These are phyloP conservation scores for Bettongia penicillata DNA, from an alignment of 2,113 vertebrate species.

Conservation along the genomic window DNA sequence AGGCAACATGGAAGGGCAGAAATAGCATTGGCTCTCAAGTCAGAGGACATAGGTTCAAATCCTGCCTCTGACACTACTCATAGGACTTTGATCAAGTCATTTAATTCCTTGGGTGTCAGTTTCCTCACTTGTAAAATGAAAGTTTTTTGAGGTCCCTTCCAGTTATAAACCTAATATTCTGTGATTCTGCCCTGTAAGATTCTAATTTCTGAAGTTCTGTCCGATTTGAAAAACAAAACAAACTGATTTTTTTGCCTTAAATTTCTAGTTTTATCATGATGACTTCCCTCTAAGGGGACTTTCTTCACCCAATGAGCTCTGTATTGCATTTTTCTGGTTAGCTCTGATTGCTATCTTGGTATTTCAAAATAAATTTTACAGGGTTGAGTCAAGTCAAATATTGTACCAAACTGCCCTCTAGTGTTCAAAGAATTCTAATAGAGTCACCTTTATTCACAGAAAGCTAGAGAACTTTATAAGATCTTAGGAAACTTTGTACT, in stretches of 20 bases:
- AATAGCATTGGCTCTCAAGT: neutral
- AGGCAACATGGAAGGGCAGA: neutral
- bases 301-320: neutral
- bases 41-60: neutral
- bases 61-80: neutral
- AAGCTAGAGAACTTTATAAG: neutral
- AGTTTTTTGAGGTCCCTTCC: neutral
- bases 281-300: neutral
- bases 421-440: neutral
- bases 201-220: neutral
- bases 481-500: neutral
- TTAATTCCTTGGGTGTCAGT: neutral
- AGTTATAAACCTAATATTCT: neutral
- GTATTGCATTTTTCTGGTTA: too few relatives aligned
- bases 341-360: neutral
- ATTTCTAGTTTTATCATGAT: neutral
- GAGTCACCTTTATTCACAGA: neutral
- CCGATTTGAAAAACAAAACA: neutral
- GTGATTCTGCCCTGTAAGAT: neutral
- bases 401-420: slow-evolving; percentile 8
- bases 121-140: neutral
- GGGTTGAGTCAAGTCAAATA: neutral
- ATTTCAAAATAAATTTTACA: neutral
- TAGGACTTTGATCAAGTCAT: neutral
- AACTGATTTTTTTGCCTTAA: neutral